Base-by-base conservation (phyloP, 2,797 vertebrate species). In the Salmo trutta region DNA sequence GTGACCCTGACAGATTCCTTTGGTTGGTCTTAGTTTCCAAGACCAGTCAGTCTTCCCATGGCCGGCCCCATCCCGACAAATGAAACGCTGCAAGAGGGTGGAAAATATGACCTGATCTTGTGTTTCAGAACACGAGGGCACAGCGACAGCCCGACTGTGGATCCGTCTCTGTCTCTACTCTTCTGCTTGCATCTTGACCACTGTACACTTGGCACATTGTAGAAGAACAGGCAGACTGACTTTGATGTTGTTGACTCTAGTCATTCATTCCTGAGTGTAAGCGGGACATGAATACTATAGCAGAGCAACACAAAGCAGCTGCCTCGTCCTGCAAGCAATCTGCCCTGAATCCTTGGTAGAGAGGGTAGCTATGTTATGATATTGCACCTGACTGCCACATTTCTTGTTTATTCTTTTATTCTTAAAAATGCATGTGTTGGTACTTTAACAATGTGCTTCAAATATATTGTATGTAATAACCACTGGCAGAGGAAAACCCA, bases 401-500 rank as follows among this genome's bases (percentile, higher is more conserved):
- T 91, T 91, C 91, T 91, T 71, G 89, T 85, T 87, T 86, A 83
- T 91, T 86, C 77, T 92, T 90, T 91, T 84, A 68, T 87, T 90
- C 87, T 87, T 86, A 92, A 90, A 91, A 93, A 91, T 83, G 83
- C 87, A 88, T 74, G 88, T 86, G 89, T 82, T 84, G 81, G 84
- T 91, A 91, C 88, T 90, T 91, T 84, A 89, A 83, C 86, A 83
- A 72, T 76, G 51, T 82, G 73, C 78, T 72, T 81, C 69, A 88
- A 92, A 92, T 94, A 91, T 93, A 92, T 92, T 91, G 91, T 91
- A 90, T 91, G 90, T 90, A 88, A 93, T 81, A 76, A 91, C 91
- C 90, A 90, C 88, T 92, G 86, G 83, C 27, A 80, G 29, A 79
- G 71, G 71, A 31, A 75, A 31, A 79, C 71, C 77, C 52, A 75